Percentiles rank a stretch among this genome's conserved stretches.
Evolutionary conservation across 2,888 invertebrate genomes (phyloP).

Genomic region (Ennomos quercinarius): DNA sequence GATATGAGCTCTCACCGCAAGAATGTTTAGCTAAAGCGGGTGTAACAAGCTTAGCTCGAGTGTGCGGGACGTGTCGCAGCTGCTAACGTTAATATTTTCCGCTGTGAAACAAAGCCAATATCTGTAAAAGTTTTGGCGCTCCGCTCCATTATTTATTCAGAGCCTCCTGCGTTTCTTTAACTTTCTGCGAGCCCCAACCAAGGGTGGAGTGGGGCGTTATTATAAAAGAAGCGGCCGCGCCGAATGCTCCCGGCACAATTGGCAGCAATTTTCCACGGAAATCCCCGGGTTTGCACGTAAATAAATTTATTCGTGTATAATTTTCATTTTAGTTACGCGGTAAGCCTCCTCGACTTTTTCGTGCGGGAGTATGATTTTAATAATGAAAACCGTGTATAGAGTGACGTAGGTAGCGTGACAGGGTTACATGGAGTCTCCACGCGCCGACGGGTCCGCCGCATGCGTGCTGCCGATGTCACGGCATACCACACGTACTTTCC

Average conservation of each 20-base stretch:
- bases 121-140: conserved; percentile 69
- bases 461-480: conserved; percentile 34
- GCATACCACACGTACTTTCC: conserved; percentile 38
- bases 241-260: conserved; percentile 50
- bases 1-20: conserved; percentile 3
- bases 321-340: conserved; percentile 36
- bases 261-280: conserved; percentile 52
- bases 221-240: conserved; percentile 47
- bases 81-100: conserved; percentile 67
- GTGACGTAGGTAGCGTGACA: conserved; percentile 60
- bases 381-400: conserved; percentile 49
- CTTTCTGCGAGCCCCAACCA: conserved; percentile 53
- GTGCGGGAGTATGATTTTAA: conserved; percentile 33
- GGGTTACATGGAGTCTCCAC: conserved; percentile 25
- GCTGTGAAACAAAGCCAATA: conserved; percentile 72
- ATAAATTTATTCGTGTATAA: conserved; percentile 42
- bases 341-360: conserved; percentile 22
- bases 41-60: conserved; percentile 30
- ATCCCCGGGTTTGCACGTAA: conserved; percentile 45
- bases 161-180: conserved; percentile 66
- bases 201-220: conserved; percentile 49
- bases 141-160: conserved; percentile 73
- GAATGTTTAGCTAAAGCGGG: conserved; percentile 26
- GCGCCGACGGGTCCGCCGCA: conserved; percentile 35
- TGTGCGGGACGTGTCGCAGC: conserved; percentile 55